Conservation (phyloP, 2,888 invertebrate genomes). For the Hyppa rectilinea region DNA sequence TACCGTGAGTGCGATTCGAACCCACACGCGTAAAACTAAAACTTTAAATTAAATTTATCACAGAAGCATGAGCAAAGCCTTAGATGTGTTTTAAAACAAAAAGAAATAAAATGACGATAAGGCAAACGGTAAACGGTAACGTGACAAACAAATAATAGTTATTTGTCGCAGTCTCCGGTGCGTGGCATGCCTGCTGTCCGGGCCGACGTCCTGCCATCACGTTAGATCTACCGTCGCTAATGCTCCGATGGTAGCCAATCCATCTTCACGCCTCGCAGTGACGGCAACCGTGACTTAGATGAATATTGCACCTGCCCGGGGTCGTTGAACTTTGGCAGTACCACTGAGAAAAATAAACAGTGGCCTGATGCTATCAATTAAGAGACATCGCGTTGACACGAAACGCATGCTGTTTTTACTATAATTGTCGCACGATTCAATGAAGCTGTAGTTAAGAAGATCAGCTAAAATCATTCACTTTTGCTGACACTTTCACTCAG, state of each 20-base stretch:
- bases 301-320: constrained; percentile 76
- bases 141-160: not conserved
- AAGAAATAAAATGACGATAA: constrained; percentile 5
- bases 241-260: constrained; percentile 75
- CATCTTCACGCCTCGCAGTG: constrained; percentile 73
- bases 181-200: constrained; percentile 22
- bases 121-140: no score
- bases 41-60: not conserved
- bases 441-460: constrained; percentile 13
- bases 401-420: constrained; percentile 37
- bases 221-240: constrained; percentile 69
- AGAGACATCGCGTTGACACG: constrained; percentile 37
- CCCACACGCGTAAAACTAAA: not conserved
- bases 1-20: not conserved
- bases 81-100: not conserved
- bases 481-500: constrained; percentile 1
- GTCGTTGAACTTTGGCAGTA: constrained; percentile 69
- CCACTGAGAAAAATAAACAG: constrained; percentile 29
- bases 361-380: constrained; percentile 37
- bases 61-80: not conserved
- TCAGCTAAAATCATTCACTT: constrained; percentile 28
- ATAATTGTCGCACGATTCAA: constrained; percentile 45
- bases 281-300: constrained; percentile 76
- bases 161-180: constrained; percentile 33
- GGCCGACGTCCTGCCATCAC: constrained; percentile 51